A percentile compares a stretch with the other conserved stretches of the same genome.
phyloP scores from a whole-genome alignment of 2,888 invertebrate genomes.

The Mylabris sibirica region DNA sequence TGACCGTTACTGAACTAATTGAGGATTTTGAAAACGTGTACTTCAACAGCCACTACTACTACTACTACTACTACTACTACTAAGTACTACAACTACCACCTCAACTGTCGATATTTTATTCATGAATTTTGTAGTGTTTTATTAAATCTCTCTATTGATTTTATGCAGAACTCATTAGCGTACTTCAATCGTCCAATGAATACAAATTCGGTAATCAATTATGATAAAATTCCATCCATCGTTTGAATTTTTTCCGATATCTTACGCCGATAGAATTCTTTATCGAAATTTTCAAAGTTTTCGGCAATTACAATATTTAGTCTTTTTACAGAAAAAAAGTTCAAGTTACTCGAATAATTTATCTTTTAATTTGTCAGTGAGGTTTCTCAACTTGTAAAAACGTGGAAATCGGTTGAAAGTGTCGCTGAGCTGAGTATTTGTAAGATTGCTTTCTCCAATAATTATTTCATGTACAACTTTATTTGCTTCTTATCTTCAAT shows the following conservation, averaged over 20 bases:
- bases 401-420: no score
- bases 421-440: neutral
- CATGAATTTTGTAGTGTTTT: slow-evolving; percentile 32
- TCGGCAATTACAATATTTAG: slow-evolving; percentile 18
- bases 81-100: no score
- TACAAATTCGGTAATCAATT: slow-evolving; percentile 41
- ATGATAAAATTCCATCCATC: slow-evolving; percentile 36
- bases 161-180: slow-evolving; percentile 37
- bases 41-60: neutral
- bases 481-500: no score
- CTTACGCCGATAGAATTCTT: neutral
- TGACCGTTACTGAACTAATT: neutral
- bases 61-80: no score
- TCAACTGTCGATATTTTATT: slow-evolving; percentile 27
- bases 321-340: neutral
- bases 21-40: neutral
- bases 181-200: slow-evolving; percentile 33
- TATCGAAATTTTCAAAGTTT: neutral
- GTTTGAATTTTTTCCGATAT: neutral
- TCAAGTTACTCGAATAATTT: neutral
- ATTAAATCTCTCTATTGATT: slow-evolving; percentile 40
- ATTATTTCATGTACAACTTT: no score
- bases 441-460: no score
- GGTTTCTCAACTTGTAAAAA: neutral
- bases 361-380: neutral